These are phyloP conservation scores for Oplegnathus fasciatus DNA, from an alignment of 2,113 vertebrate genomes.

Conservation along the genomic window DNA sequence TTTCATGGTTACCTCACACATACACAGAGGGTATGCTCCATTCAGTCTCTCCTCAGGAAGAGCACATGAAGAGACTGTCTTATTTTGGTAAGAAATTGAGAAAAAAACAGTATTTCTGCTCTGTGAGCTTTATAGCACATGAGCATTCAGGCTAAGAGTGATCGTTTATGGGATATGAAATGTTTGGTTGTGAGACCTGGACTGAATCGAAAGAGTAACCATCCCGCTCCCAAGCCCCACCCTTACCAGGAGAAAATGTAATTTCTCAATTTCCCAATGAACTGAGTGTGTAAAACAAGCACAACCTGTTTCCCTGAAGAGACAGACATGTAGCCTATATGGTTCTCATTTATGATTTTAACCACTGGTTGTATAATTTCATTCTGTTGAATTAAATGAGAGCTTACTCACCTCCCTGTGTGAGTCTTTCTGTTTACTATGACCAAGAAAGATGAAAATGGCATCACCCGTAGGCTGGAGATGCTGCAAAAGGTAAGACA, in stretches of 20 bases:
- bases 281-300: constrained; percentile 78
- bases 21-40: constrained; percentile 34
- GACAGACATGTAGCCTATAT: constrained; percentile 69
- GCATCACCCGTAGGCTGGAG: background rate
- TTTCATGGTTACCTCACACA: constrained; percentile 67
- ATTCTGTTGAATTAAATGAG: constrained; percentile 81
- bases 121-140: constrained; percentile 52
- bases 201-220: constrained; percentile 52
- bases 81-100: constrained; percentile 68
- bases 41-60: constrained; percentile 72
- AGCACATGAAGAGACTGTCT: constrained; percentile 69
- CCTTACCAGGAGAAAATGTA: constrained; percentile 22
- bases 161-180: constrained; percentile 34
- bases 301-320: constrained; percentile 74
- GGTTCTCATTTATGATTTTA: constrained; percentile 69
- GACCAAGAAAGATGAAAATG: constrained; percentile 17
- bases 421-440: constrained; percentile 51
- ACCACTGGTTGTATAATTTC: constrained; percentile 80
- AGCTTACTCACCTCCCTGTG: constrained; percentile 64
- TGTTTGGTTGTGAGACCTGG: constrained; percentile 53
- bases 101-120: constrained; percentile 55
- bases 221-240: constrained; percentile 24
- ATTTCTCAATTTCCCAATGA: constrained; percentile 47
- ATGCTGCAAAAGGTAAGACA: constrained; percentile 11
- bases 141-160: constrained; percentile 44